Evolutionary conservation across 2,888 invertebrate genomes (phyloP).

Genomic region (Tanypteryx hageni): DNA sequence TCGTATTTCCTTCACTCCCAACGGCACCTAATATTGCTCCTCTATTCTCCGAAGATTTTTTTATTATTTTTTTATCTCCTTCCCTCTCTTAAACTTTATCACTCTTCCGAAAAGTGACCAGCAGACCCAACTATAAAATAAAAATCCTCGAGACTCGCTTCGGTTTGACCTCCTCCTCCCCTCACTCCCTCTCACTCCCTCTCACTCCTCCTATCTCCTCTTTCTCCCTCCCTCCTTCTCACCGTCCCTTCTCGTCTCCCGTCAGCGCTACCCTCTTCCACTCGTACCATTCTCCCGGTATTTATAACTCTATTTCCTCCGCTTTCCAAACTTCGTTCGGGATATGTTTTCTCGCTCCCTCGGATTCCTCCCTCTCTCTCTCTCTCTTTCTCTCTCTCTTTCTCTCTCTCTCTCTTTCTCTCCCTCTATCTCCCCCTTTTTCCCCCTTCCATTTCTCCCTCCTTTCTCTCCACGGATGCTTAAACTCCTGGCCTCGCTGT

Average conservation of each 20-base stretch:
- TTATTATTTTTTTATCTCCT: neutral
- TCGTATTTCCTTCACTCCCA: neutral
- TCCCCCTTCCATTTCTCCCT: too few species aligned
- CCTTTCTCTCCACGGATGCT: too few species aligned
- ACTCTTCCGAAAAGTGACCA: neutral
- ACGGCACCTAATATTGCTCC: neutral
- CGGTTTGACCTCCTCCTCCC: neutral
- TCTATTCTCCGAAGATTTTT: neutral
- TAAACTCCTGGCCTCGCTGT: too few species aligned
- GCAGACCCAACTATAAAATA: neutral
- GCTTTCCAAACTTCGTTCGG: neutral
- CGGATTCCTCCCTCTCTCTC: neutral
- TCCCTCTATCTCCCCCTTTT: neutral
- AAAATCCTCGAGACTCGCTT: neutral
- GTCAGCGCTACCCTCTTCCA: neutral
- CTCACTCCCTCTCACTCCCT: neutral
- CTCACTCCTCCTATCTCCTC: neutral
- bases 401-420: neutral
- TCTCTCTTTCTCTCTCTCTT: too few species aligned
- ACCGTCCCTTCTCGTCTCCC: neutral
- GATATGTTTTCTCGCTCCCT: neutral
- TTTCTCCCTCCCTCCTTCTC: neutral
- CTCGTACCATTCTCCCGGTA: neutral
- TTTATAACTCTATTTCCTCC: constrained; percentile 19
- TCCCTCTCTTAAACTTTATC: neutral